A percentile compares a stretch with the other conserved stretches of the same genome.
Conservation (phyloP, 2,888 invertebrate genomes). For the Scaptomyza reducta region DNA sequence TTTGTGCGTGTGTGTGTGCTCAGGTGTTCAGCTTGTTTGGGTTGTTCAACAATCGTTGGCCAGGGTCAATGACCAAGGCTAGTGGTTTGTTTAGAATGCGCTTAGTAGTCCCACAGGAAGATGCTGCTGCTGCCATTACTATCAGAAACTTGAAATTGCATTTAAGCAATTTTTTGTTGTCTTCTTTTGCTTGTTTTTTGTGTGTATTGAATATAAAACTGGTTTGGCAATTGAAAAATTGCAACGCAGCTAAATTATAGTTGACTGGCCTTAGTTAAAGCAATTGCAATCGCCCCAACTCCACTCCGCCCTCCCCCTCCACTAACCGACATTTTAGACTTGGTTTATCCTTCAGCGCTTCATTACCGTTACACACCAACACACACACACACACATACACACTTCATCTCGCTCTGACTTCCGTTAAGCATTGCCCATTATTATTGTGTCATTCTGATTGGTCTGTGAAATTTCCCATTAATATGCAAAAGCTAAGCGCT, state of each 20-base stretch:
- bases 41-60: not conserved
- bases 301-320: slow-evolving; percentile 16
- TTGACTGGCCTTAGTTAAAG: slow-evolving; percentile 59
- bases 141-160: slow-evolving; percentile 55
- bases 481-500: slow-evolving; percentile 10
- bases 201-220: slow-evolving; percentile 54
- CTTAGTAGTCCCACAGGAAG: slow-evolving; percentile 66
- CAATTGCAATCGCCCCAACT: slow-evolving; percentile 35
- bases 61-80: slow-evolving; percentile 68
- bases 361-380: slow-evolving; percentile 45
- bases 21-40: slow-evolving; percentile 24
- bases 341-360: slow-evolving; percentile 61
- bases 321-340: slow-evolving; percentile 20
- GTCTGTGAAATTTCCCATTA: slow-evolving; percentile 7
- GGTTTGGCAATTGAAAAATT: slow-evolving; percentile 62
- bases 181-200: slow-evolving; percentile 4
- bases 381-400: not conserved
- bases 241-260: slow-evolving; percentile 51
- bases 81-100: slow-evolving; percentile 25
- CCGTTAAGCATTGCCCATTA: not conserved
- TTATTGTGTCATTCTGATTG: not conserved
- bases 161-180: slow-evolving; percentile 22
- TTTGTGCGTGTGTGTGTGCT: slow-evolving; percentile 6
- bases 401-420: not conserved
- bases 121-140: slow-evolving; percentile 11